Evolutionary conservation across 2,888 invertebrate genomes (phyloP), one percentile per base, ranked within the genome.

Genomic region (Alloscopus bannaensis): DNA sequence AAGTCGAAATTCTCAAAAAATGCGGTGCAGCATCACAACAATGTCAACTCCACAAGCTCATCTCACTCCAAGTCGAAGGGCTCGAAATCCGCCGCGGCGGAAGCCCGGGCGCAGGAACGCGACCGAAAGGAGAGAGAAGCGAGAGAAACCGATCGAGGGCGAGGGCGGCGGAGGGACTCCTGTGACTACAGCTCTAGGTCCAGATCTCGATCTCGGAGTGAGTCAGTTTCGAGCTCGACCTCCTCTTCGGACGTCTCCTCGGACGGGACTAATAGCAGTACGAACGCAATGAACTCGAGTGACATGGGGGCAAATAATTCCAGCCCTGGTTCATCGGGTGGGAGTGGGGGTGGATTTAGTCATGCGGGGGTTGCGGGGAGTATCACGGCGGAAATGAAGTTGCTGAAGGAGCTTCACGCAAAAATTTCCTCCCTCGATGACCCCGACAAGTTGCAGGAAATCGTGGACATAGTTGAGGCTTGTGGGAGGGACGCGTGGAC

Each of bases 381-480:
- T 55, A 84, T 84, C 40, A 86, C 86, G 11, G 83, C 84, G 1
- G 86, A 86, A 80, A 86, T 86, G 86, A 84, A 83, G 52, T 47
- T 84, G 18, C 80, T 86, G 1, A 79, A 81, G 47, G 86, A 86
- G 42, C 83, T 86, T 0, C 86, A 86, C 68, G 70, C 79, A 28
- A 81, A 82, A 73, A 86, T 86, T 28, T 73, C 79, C 0, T 18
- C 75, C 0, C 47, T 85, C 1, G 86, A 85, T 24, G 86, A 86
- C 55, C 85, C 86, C 2, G 79, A 82, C 26, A 86, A 85, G 71
- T 80, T 86, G 0, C 85, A 86, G 55, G 83, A 85, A 81, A 82
- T 86, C 36, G 86, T 86, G 20, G 85, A 85, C 36, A 86, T 86
- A 18, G 86, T 86, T 11, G 86, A 86, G 60, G 77, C 80, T n/a